Conservation (phyloP, 64 coral and sea anemone genomes). For the Anthopleura sola region DNA sequence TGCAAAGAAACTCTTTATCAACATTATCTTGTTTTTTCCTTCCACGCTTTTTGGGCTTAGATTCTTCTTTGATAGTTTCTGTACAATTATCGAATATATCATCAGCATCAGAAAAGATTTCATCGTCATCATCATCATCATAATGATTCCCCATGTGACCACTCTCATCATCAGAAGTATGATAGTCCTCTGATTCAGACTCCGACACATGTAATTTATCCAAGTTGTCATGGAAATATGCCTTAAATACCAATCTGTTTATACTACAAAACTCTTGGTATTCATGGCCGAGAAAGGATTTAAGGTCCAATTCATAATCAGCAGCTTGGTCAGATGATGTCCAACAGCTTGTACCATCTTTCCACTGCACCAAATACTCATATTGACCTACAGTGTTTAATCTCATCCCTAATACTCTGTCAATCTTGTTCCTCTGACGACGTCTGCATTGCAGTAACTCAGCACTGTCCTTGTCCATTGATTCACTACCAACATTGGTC, state of each 20-base stretch:
- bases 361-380: slow-evolving; percentile 94
- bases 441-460: slow-evolving; percentile 47
- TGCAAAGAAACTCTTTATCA: slow-evolving; percentile 63
- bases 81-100: slow-evolving; percentile 13
- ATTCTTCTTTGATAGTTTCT: neutral
- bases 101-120: slow-evolving; percentile 14
- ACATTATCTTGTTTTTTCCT: slow-evolving; percentile 2
- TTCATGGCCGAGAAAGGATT: slow-evolving; percentile 71
- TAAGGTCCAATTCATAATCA: slow-evolving; percentile 82
- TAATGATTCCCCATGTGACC: neutral
- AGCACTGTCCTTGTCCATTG: slow-evolving; percentile 13
- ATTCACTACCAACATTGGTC: slow-evolving; percentile 3
- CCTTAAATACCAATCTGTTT: slow-evolving; percentile 72
- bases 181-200: slow-evolving; percentile 18
- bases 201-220: slow-evolving; percentile 13
- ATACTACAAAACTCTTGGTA: slow-evolving; percentile 61
- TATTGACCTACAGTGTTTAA: slow-evolving; percentile 49
- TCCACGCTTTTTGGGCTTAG: slow-evolving; percentile 11
- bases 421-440: slow-evolving; percentile 72
- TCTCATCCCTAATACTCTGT: slow-evolving; percentile 82
- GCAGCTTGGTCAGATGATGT: slow-evolving; percentile 62
- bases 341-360: slow-evolving; percentile 94
- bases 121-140: slow-evolving; percentile 15
- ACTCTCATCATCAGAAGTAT: slow-evolving; percentile 20
- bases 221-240: slow-evolving; percentile 70